Percentiles rank a stretch among this genome's conserved stretches.
These are phyloP conservation scores for Apodemia duryi DNA, from an alignment of 2,888 invertebrate genomes.

Conservation along the genomic window DNA sequence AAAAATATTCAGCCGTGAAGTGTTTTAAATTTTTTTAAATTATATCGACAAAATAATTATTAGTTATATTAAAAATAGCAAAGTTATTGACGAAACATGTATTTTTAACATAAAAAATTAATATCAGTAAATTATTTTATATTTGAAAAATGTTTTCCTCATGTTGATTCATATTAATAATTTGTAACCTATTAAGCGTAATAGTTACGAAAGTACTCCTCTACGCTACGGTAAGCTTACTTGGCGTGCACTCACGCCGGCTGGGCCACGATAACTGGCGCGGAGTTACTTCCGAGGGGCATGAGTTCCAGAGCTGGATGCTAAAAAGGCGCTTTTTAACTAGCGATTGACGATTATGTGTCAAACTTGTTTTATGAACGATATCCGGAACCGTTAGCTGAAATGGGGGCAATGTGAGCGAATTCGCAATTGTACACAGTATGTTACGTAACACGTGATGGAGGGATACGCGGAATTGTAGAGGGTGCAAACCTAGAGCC, in stretches of 20 bases:
- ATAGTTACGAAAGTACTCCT: neutral
- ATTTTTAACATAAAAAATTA: too few relatives aligned
- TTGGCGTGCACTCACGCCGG: slow-evolving; percentile 11
- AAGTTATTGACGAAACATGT: too few relatives aligned
- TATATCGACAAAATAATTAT: too few relatives aligned
- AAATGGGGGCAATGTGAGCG: slow-evolving; percentile 26
- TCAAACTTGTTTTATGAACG: slow-evolving; percentile 37
- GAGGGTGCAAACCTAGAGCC: too few relatives aligned
- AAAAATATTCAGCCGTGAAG: too few relatives aligned
- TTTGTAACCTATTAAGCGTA: neutral
- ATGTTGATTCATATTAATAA: neutral
- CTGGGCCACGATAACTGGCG: slow-evolving; percentile 11
- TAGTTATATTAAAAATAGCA: too few relatives aligned
- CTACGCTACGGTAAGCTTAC: slow-evolving; percentile 18
- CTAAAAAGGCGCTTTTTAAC: slow-evolving; percentile 35
- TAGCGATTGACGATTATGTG: slow-evolving; percentile 37
- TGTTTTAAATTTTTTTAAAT: too few relatives aligned
- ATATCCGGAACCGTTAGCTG: slow-evolving; percentile 37
- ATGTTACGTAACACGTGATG: slow-evolving; percentile 15
- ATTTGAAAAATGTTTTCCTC: neutral
- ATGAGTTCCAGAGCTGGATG: slow-evolving; percentile 30
- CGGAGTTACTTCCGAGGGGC: slow-evolving; percentile 3
- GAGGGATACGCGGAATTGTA: neutral
- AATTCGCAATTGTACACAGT: slow-evolving; percentile 11
- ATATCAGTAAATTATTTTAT: neutral